Evolutionary conservation across 1,140 invertebrate genomes (phyloP).

Genomic region (Drosophila subpulchrella): DNA sequence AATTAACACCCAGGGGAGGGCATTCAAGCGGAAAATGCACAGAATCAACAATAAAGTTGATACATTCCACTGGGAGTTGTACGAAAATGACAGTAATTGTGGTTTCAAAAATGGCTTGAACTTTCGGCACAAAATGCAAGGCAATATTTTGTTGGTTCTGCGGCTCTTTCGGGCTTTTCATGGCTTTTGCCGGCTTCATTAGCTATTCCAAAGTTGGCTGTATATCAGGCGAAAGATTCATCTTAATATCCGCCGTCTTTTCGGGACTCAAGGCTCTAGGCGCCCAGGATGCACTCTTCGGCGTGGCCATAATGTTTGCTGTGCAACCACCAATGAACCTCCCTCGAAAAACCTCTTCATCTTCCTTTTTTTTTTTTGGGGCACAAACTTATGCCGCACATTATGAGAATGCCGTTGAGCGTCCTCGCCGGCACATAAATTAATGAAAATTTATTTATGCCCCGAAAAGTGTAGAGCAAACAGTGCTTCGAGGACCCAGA

Average conservation of each 20-base stretch:
- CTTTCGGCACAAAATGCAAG: conserved; percentile 12
- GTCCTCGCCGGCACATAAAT: conserved; percentile 63
- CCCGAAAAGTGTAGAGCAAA: conserved; percentile 61
- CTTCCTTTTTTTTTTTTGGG: conserved; percentile 37
- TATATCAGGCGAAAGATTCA: conserved; percentile 65
- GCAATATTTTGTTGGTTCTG: conserved; percentile 19
- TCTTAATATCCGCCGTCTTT: conserved; percentile 46
- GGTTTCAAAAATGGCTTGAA: conserved; percentile 1
- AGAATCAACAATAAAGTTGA: conserved; percentile 21
- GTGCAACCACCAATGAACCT: neutral
- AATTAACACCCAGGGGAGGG: conserved; percentile 33
- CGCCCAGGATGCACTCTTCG: conserved; percentile 7
- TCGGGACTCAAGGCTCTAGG: conserved; percentile 3
- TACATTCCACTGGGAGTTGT: neutral
- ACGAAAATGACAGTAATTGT: neutral
- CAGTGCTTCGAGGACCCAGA: conserved; percentile 16
- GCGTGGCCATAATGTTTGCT: conserved; percentile 45
- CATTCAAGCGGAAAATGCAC: conserved; percentile 20
- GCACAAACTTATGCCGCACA: conserved; percentile 70
- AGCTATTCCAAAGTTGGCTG: conserved; percentile 60
- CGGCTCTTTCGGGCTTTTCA: neutral
- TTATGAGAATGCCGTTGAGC: conserved; percentile 53
- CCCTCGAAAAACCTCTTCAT: conserved; percentile 1
- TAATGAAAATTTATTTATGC: conserved; percentile 81
- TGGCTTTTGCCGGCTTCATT: conserved; percentile 60